Percentiles rank a stretch among this genome's conserved stretches.
phyloP scores from a whole-genome alignment of 1,140 invertebrate genomes.

The Diploscapter pachys region DNA sequence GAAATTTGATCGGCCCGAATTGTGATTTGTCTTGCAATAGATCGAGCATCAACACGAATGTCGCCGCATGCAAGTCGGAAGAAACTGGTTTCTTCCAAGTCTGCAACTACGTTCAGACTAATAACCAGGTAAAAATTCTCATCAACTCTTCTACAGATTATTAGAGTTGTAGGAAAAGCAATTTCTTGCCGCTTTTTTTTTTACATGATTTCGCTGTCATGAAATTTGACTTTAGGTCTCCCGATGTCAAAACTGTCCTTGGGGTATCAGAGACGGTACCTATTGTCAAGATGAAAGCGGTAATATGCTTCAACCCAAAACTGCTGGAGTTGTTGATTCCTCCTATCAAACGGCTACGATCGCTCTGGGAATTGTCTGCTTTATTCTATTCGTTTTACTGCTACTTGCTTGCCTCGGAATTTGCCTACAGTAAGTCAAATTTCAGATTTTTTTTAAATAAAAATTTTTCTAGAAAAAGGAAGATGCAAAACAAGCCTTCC shows the following conservation, averaged over 20 bases:
- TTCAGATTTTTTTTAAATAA: too few species aligned
- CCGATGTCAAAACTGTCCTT: constrained; percentile 52
- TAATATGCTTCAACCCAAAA: constrained; percentile 45
- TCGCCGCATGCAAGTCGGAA: constrained; percentile 42
- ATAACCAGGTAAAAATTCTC: not conserved
- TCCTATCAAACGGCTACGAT: constrained; percentile 50
- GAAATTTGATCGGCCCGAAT: constrained; percentile 41
- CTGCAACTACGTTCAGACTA: constrained; percentile 26
- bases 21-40: constrained; percentile 47
- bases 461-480: too few species aligned
- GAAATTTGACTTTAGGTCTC: constrained; percentile 35
- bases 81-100: constrained; percentile 47
- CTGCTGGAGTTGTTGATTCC: constrained; percentile 47
- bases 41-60: constrained; percentile 43
- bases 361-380: constrained; percentile 37
- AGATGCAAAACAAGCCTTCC: too few species aligned
- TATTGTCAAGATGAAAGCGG: constrained; percentile 51
- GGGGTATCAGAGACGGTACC: constrained; percentile 49
- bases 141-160: too few species aligned
- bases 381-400: constrained; percentile 41
- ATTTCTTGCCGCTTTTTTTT: too few species aligned
- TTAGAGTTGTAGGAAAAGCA: too few species aligned
- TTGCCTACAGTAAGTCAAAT: constrained; percentile 27
- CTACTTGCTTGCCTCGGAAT: constrained; percentile 28
- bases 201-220: not conserved